Conservation (phyloP, 2,797 vertebrate species). For the Eidolon dupreanum region DNA sequence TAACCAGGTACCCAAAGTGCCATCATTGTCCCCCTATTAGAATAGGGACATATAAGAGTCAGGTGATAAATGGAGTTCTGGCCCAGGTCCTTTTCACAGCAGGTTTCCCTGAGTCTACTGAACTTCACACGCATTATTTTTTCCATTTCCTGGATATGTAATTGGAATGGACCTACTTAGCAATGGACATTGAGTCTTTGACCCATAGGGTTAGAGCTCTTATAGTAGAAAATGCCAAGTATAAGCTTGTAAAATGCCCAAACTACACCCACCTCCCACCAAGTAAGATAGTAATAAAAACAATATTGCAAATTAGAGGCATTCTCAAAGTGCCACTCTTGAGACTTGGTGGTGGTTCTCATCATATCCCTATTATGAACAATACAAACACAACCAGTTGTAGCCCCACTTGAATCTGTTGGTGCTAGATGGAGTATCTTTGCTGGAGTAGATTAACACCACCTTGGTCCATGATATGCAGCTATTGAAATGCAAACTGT, state of each 20-base stretch:
- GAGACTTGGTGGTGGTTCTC: neutral
- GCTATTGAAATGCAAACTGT: neutral
- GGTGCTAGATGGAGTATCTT: neutral
- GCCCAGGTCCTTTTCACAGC: neutral
- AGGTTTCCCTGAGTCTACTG: neutral
- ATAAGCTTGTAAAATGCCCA: neutral
- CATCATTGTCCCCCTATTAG: neutral
- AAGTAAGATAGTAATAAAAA: neutral
- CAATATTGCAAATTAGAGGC: neutral
- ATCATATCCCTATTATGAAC: neutral
- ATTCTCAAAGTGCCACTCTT: neutral
- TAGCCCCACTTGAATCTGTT: neutral
- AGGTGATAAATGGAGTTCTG: neutral
- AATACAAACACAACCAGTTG: neutral
- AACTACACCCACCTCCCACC: neutral
- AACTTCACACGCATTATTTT: neutral
- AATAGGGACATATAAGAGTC: neutral
- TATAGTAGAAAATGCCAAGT: neutral
- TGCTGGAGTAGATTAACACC: neutral
- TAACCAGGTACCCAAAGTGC: neutral
- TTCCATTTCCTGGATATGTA: neutral
- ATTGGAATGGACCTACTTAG: neutral
- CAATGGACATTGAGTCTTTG: neutral
- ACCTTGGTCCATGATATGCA: neutral
- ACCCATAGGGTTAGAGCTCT: neutral